These are phyloP conservation scores for Notothenia rossii DNA, from an alignment of 2,113 vertebrate genomes.

Conservation along the genomic window DNA sequence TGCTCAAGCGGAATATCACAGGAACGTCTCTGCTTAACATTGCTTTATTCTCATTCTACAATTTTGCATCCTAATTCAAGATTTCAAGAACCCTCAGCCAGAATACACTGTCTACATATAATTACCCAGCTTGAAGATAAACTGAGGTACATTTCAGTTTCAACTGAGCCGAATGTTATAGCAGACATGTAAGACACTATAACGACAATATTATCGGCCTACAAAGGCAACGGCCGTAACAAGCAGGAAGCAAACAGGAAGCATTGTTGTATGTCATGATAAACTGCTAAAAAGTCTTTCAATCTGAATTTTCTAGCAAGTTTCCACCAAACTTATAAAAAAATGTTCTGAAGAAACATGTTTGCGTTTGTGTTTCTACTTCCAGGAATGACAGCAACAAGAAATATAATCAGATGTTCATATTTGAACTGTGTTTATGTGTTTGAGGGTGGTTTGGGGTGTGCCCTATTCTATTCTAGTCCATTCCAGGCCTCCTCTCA, in stretches of 20 bases:
- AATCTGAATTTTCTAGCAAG: constrained; percentile 7
- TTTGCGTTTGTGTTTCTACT: neutral
- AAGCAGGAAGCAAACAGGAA: constrained; percentile 71
- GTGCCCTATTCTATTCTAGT: constrained; percentile 41
- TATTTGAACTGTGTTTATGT: constrained; percentile 46
- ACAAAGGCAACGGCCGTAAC: constrained; percentile 41
- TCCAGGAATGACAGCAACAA: neutral
- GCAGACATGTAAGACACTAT: neutral
- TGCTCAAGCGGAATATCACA: constrained; percentile 2
- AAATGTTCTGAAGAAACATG: constrained; percentile 4
- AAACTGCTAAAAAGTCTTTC: neutral
- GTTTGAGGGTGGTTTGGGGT: constrained; percentile 33
- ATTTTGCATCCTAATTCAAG: constrained; percentile 55
- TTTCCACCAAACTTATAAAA: neutral
- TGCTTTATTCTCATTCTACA: constrained; percentile 22
- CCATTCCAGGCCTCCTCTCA: constrained; percentile 36
- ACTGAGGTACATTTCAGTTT: constrained; percentile 36
- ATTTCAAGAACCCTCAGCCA: constrained; percentile 50
- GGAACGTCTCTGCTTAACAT: neutral
- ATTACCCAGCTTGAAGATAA: constrained; percentile 38
- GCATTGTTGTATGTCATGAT: constrained; percentile 38
- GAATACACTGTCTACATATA: constrained; percentile 43
- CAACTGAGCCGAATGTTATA: constrained; percentile 8
- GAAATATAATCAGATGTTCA: constrained; percentile 20
- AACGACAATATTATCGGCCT: constrained; percentile 11